Evolutionary conservation across 2,113 vertebrate species (phyloP), one percentile per base, ranked within the genome.

Genomic region (Semicossyphus pulcher): DNA sequence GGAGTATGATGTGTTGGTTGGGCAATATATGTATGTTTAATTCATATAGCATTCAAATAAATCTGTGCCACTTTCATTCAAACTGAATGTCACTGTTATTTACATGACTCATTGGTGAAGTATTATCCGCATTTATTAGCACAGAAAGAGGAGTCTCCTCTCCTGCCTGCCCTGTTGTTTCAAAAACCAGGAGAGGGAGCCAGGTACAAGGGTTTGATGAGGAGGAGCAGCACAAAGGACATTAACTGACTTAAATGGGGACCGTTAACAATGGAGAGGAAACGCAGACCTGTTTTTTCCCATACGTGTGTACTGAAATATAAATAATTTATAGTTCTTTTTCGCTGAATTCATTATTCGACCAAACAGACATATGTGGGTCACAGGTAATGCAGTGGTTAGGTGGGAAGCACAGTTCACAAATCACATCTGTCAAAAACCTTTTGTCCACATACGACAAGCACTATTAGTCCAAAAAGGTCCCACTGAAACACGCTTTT

Each of bases 171-270:
- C 11, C 41, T 76, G 70, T n/a, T 68, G 73, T 72, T 65, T 74
- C 11, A 32, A 49, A 80, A 78, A 56, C 89, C 93, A 92, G 89
- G 84, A 93, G 92, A 91, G 92, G 92, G 93, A 91, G 93, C 89
- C 91, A 93, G 85, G 68, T 85, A 60, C 88, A 86, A 83, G 68
- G 84, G 26, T 79, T 87, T 89, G 76, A 58, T 53, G 6, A 42
- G 41, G 11, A 68, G 58, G 61, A 41, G 41, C 59, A 65, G 49
- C 53, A 72, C 58, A 80, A 74, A 74, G 67, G 8, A 20, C 59
- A 54, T 7, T 7, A 47, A 18, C 58, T 44, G 20, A 53, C 44
- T 60, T 59, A 16, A 21, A 52, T 57, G 8, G 10, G 26, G 20
- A 18, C 34, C 23, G 45, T 44, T 65, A 75, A 85, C 68, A 45